Conservation (phyloP, 2,113 vertebrate species). For the Shinisaurus crocodilurus region DNA sequence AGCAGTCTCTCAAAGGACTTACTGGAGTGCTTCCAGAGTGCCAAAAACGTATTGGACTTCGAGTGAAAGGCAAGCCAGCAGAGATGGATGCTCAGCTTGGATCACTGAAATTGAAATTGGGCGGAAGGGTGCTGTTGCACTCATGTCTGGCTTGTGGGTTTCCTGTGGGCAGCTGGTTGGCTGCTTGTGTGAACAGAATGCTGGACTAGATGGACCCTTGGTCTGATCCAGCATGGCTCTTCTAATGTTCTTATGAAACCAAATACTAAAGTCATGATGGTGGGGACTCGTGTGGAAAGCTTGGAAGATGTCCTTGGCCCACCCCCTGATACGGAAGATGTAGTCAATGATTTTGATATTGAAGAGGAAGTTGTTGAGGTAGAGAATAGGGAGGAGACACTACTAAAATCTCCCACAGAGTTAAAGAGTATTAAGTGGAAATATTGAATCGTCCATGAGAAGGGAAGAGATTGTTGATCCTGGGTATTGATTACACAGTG, state of each 20-base stretch:
- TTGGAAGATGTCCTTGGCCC: constrained; percentile 98
- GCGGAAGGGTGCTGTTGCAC: too few relatives aligned
- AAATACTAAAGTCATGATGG: constrained; percentile 99
- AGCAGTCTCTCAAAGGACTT: constrained; percentile 94
- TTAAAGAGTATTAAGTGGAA: constrained; percentile 98
- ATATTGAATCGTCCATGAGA: constrained; percentile 93
- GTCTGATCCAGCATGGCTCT: too few relatives aligned
- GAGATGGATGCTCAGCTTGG: constrained; percentile 96
- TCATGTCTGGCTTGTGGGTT: too few relatives aligned
- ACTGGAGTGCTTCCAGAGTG: constrained; percentile 97
- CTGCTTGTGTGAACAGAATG: too few relatives aligned
- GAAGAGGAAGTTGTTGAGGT: constrained; percentile 99
- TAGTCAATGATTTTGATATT: constrained; percentile 99
- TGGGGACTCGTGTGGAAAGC: constrained; percentile 98
- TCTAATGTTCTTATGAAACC: too few relatives aligned
- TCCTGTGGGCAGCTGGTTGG: too few relatives aligned
- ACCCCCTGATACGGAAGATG: constrained; percentile 96
- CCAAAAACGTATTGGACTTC: constrained; percentile 95
- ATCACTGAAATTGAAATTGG: constrained; percentile 84
- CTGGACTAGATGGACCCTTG: too few relatives aligned
- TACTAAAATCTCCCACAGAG: constrained; percentile 96
- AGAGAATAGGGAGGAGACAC: constrained; percentile 98
- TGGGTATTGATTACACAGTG: constrained; percentile 97
- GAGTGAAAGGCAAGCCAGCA: constrained; percentile 96
- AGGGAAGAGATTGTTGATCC: constrained; percentile 94